Percentiles rank a stretch among this genome's conserved stretches.
These are phyloP conservation scores for Orchestes rusci DNA, from an alignment of 2,888 invertebrate species.

Conservation along the genomic window DNA sequence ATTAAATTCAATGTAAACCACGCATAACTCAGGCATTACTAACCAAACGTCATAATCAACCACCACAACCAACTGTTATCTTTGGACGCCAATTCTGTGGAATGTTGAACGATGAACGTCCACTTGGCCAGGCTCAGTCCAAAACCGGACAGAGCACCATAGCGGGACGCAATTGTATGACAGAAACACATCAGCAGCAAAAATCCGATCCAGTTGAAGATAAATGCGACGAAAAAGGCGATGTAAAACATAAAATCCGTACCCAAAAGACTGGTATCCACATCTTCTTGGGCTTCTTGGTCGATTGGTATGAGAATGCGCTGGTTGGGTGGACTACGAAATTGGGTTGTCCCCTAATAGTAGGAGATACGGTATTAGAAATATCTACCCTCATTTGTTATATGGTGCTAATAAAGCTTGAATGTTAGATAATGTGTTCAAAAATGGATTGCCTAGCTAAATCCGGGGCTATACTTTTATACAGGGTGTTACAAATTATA, in stretches of 20 bases:
- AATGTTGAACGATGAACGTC: conserved; percentile 90
- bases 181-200: conserved; percentile 88
- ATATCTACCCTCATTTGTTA: too few relatives aligned
- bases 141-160: conserved; percentile 88
- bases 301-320: conserved; percentile 63
- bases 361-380: too few relatives aligned
- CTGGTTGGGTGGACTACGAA: conserved; percentile 34
- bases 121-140: conserved; percentile 90
- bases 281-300: conserved; percentile 64
- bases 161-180: conserved; percentile 87
- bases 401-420: too few relatives aligned
- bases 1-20: too few relatives aligned
- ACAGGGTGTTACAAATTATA: too few relatives aligned
- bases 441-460: too few relatives aligned
- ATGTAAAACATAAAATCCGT: conserved; percentile 92
- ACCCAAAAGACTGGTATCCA: conserved; percentile 75
- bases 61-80: conserved; percentile 91
- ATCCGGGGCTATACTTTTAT: too few relatives aligned
- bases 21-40: too few relatives aligned
- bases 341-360: conserved; percentile 34
- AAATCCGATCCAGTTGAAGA: conserved; percentile 95
- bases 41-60: conserved; percentile 86
- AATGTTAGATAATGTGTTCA: too few relatives aligned
- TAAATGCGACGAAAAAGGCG: conserved; percentile 86
- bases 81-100: conserved; percentile 77